phyloP scores from a whole-genome alignment of 2,113 vertebrate species.

The Trematocara macrostoma region DNA sequence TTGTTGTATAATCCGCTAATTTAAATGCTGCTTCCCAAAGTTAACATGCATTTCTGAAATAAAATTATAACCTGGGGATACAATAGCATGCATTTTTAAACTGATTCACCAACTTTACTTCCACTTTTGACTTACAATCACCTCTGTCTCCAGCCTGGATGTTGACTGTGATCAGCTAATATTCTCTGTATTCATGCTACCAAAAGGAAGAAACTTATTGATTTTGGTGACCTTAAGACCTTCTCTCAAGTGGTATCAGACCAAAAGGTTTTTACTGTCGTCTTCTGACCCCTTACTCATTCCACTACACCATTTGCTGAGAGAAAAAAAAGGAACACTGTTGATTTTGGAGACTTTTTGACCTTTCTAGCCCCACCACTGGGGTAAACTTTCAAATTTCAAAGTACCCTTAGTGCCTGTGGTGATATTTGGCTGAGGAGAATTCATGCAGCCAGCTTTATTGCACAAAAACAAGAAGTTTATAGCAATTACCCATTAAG shows the following conservation, averaged over 20 bases:
- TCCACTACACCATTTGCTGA: background rate
- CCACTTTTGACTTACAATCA: background rate
- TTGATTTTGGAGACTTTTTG: constrained; percentile 14
- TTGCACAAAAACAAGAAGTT: background rate
- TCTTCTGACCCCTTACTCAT: background rate
- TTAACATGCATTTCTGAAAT: background rate
- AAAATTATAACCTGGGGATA: background rate
- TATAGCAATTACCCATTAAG: background rate
- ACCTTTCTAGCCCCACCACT: background rate
- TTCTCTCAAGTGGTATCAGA: constrained; percentile 1
- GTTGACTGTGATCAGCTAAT: background rate
- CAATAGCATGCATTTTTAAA: background rate
- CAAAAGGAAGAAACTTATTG: background rate
- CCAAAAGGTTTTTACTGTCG: constrained; percentile 7
- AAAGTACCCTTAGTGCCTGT: background rate
- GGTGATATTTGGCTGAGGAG: background rate
- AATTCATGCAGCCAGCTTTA: background rate
- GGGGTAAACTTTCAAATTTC: background rate
- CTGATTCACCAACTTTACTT: background rate
- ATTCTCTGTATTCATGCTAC: background rate
- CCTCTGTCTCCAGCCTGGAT: background rate
- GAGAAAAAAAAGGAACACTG: background rate
- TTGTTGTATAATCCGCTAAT: background rate
- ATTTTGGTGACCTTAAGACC: constrained; percentile 1
- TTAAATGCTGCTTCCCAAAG: background rate